Percentiles rank a stretch among this genome's conserved stretches.
phyloP scores from a whole-genome alignment of 2,888 invertebrate genomes.

The Hydrotaea cyrtoneurina region DNA sequence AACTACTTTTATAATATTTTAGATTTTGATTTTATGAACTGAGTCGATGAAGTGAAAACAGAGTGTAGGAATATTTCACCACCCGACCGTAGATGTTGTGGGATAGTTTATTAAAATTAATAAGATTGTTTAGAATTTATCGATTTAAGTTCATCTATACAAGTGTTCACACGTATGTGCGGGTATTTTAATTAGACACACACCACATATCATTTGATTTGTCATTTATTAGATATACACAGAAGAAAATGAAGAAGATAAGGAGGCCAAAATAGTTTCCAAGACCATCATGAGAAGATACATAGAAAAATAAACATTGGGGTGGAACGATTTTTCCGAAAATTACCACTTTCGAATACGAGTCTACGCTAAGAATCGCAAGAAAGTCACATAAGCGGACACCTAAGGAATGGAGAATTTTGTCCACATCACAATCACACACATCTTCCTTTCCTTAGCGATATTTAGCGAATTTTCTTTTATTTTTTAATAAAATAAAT shows the following conservation, averaged over 20 bases:
- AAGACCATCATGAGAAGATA: slow-evolving; percentile 27
- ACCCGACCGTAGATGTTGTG: slow-evolving; percentile 2
- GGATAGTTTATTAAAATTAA: not conserved
- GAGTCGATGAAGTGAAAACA: not conserved
- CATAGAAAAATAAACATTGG: not conserved
- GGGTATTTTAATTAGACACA: slow-evolving; percentile 38
- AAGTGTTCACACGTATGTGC: not conserved
- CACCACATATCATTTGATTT: slow-evolving; percentile 39
- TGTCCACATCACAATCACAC: too few relatives aligned
- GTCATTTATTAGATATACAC: slow-evolving; percentile 45
- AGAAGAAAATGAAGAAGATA: not conserved
- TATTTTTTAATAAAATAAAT: too few relatives aligned
- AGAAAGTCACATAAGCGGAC: too few relatives aligned
- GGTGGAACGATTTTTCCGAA: too few relatives aligned
- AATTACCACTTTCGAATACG: too few relatives aligned
- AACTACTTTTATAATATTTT: not conserved
- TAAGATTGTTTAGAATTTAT: slow-evolving; percentile 1
- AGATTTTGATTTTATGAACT: not conserved
- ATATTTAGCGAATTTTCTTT: too few relatives aligned
- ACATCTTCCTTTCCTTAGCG: too few relatives aligned
- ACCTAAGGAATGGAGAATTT: too few relatives aligned
- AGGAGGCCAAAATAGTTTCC: not conserved
- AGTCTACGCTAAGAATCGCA: too few relatives aligned
- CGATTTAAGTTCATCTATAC: not conserved
- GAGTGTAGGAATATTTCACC: slow-evolving; percentile 8